phyloP scores from a whole-genome alignment of 2,113 vertebrate species.

The Aegypius monachus region DNA sequence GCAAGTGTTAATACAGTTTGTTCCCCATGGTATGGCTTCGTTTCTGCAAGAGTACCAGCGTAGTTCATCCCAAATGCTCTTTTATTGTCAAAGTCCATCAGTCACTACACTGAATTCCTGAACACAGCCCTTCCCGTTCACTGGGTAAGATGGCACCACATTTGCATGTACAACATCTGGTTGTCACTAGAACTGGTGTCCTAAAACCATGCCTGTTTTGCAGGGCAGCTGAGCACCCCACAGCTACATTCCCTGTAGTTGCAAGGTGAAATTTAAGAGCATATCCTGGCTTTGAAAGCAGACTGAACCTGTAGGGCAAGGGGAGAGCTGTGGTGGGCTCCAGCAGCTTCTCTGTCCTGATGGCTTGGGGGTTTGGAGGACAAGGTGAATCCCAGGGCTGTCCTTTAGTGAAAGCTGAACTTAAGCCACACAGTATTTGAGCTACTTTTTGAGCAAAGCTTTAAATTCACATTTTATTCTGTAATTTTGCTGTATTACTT shows the following conservation, averaged over 20 bases:
- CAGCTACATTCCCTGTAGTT: not conserved
- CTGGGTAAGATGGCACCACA: not conserved
- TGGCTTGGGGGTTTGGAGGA: not conserved
- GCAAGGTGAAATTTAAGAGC: not conserved
- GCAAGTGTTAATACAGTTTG: not conserved
- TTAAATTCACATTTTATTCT: not conserved
- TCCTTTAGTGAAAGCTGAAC: not conserved
- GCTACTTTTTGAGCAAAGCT: not conserved
- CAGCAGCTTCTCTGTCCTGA: not conserved
- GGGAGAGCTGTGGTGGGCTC: not conserved
- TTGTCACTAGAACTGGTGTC: not conserved
- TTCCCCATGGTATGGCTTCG: not conserved
- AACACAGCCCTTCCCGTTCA: not conserved
- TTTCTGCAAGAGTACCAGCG: not conserved
- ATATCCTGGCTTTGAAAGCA: not conserved
- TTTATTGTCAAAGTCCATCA: not conserved
- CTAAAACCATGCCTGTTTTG: not conserved
- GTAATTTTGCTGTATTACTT: not conserved
- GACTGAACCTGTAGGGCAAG: not conserved
- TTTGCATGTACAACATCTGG: not conserved
- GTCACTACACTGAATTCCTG: not conserved
- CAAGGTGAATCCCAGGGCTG: not conserved
- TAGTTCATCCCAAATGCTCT: not conserved
- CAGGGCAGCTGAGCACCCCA: not conserved
- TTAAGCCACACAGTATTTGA: not conserved